Conservation (phyloP, 1,140 invertebrate genomes). For the Frieseomelitta varia region DNA sequence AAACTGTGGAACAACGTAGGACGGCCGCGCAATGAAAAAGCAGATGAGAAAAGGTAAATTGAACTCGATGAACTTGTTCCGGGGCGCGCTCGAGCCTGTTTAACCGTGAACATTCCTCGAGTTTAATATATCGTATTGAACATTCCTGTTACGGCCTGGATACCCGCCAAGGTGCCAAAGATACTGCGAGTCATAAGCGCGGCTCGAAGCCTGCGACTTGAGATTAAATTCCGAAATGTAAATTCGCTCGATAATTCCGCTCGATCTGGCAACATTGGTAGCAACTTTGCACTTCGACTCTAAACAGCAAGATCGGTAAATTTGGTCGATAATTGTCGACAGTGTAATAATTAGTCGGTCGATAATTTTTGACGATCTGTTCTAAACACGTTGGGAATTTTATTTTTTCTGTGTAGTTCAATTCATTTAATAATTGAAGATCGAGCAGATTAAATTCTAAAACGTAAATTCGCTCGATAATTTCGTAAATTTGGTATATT, state of each 20-base stretch:
- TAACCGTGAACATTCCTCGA: neutral
- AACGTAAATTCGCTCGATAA: neutral
- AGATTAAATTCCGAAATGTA: neutral
- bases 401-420: no score
- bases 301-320: no score
- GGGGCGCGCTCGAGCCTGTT: neutral
- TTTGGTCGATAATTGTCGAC: no score
- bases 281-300: no score
- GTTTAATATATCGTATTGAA: conserved; percentile 18
- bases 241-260: neutral
- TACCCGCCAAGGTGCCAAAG: neutral
- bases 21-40: neutral
- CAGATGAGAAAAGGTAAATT: conserved; percentile 18
- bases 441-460: no score
- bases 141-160: neutral
- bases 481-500: neutral
- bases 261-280: no score
- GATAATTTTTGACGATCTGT: no score
- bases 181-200: neutral
- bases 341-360: no score
- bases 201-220: neutral
- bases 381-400: no score
- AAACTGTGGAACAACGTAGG: no score
- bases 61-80: conserved; percentile 3
- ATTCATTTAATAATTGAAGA: no score